Conservation (phyloP, 2,797 vertebrate genomes). For the Halcyon badia region DNA sequence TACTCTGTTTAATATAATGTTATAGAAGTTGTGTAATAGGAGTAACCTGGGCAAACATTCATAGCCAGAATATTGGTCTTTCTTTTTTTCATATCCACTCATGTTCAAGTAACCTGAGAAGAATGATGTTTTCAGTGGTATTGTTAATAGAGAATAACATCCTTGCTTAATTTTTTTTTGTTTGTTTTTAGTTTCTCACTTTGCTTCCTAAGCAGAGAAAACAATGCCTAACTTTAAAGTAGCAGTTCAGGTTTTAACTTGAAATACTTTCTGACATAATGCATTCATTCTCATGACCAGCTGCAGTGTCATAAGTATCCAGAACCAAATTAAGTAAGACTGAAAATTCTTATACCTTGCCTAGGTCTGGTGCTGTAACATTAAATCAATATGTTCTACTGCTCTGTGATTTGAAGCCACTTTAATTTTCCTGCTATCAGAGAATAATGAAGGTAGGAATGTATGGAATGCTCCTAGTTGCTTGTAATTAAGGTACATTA, state of each 20-base stretch:
- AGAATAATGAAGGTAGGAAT: not conserved
- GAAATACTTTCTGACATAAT: not conserved
- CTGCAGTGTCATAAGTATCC: not conserved
- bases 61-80: not conserved
- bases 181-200: not conserved
- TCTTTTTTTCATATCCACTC: not conserved
- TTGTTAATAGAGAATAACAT: not conserved
- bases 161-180: not conserved
- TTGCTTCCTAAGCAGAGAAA: not conserved
- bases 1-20: not conserved
- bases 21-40: not conserved
- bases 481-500: conserved; percentile 2
- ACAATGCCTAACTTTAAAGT: not conserved
- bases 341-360: not conserved
- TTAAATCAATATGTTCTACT: not conserved
- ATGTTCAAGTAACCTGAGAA: not conserved
- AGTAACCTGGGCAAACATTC: not conserved
- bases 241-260: not conserved
- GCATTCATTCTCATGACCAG: not conserved
- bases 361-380: not conserved
- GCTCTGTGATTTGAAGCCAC: not conserved
- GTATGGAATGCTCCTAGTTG: not conserved
- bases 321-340: not conserved
- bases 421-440: conserved; percentile 14
- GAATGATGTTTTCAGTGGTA: not conserved